Base-by-base conservation (phyloP, 2,797 vertebrate genomes). In the Channa striata region DNA sequence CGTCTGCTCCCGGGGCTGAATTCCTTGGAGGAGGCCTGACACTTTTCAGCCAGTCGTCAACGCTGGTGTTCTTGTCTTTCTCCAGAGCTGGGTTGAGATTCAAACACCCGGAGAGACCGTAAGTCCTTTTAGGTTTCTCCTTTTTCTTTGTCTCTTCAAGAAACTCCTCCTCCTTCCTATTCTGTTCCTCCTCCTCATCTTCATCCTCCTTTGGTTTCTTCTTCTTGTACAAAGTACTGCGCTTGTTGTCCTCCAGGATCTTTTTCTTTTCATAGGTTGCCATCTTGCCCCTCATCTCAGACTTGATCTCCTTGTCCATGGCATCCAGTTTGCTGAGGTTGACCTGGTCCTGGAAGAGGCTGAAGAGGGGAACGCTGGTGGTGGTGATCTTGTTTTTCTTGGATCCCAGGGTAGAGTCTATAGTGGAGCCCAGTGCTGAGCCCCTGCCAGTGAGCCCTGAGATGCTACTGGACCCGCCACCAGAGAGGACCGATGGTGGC, bases 191-290 rank as follows among this genome's bases (percentile, higher is more conserved):
- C 78, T 88, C 90, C 4, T 95, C 92, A 0, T 93, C 94, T 5
- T 89, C 93, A 0, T 94, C 94, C 10, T 92, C 95, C 82, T 93
- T 95, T 1, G 88, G 89, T 78, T 95, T 94, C 87, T 98, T 99
- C 75, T 99, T 99, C 91, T 97, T 99, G 92, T 95, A 99, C 57
- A 98, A 88, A 8, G 95, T 96, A 89, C 98, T 99, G 59, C 97
- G 97, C 61, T 95, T 97, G 87, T 97, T 96, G 90, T 97, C 95
- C 11, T 94, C 93, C 34, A 95, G 90, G 77, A 99, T 95, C 88
- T 99, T 99, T 89, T 99, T 97, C 71, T 93, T 86, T 64, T 95
- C 94, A 34, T 98, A 99, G 34, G 90, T 91, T 0, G 94, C 90
- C 95, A 99, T 97, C 87, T 96, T 98, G 77, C 86, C 94, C 81